A percentile compares a stretch with the other conserved stretches of the same genome.
Evolutionary conservation across 2,113 vertebrate genomes (phyloP).

Genomic region (Anoura caudifer): DNA sequence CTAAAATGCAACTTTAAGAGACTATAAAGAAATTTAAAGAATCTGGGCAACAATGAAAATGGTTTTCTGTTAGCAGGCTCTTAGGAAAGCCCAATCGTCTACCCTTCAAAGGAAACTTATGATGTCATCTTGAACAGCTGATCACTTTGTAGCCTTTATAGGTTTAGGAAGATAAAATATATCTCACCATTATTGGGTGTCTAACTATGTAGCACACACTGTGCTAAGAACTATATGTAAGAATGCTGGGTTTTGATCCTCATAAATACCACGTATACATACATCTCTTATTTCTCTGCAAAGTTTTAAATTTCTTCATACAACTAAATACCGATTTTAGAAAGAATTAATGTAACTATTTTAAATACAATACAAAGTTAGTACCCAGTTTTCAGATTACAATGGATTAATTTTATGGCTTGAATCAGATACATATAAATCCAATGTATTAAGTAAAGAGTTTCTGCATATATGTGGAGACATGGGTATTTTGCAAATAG

Average conservation of each 20-base stretch:
- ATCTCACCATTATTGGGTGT: background rate
- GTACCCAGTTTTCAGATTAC: constrained; percentile 1
- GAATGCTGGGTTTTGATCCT: background rate
- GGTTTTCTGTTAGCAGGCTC: background rate
- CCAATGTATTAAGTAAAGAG: background rate
- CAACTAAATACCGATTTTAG: background rate
- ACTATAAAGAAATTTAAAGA: background rate
- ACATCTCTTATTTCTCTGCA: background rate
- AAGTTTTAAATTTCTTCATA: constrained; percentile 28
- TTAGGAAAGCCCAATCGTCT: background rate
- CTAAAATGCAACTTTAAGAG: background rate
- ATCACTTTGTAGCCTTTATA: background rate
- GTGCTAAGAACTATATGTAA: background rate
- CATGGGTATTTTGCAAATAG: background rate
- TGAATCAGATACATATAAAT: background rate
- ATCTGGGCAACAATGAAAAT: background rate
- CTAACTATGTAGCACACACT: background rate
- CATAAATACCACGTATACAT: background rate
- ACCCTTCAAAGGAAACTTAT: background rate
- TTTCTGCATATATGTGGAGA: background rate
- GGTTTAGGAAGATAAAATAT: background rate
- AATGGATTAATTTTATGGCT: background rate
- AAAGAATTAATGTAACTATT: constrained; percentile 9
- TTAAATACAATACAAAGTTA: constrained; percentile 9
- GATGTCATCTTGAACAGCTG: background rate